phyloP scores from a whole-genome alignment of 2,888 invertebrate genomes.

The Trypoxylon attenuatum region DNA sequence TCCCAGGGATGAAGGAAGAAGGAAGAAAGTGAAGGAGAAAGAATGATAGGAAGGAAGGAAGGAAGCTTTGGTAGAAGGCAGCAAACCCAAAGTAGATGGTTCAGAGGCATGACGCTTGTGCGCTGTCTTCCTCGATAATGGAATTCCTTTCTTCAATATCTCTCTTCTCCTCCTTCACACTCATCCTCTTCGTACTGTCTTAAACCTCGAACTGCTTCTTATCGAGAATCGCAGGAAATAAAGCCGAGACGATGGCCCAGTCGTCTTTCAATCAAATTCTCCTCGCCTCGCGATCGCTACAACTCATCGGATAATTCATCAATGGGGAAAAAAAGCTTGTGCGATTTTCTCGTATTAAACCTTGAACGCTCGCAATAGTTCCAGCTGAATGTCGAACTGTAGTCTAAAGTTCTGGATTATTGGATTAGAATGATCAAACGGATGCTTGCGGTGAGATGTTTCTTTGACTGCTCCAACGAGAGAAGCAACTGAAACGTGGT shows the following conservation, averaged over 20 bases:
- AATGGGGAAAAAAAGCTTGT: too few relatives aligned
- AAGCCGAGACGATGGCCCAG: slow-evolving; percentile 28
- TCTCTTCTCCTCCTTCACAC: slow-evolving; percentile 27
- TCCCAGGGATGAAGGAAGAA: slow-evolving; percentile 28
- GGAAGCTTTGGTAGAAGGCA: slow-evolving; percentile 35
- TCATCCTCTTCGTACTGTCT: neutral
- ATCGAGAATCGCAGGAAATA: slow-evolving; percentile 38
- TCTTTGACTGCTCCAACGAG: too few relatives aligned
- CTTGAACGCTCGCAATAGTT: too few relatives aligned
- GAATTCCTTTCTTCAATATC: slow-evolving; percentile 59
- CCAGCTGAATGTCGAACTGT: too few relatives aligned
- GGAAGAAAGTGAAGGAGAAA: slow-evolving; percentile 34
- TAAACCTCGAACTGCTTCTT: slow-evolving; percentile 18
- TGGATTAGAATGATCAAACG: too few relatives aligned
- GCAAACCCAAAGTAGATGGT: slow-evolving; percentile 10
- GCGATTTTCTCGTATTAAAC: too few relatives aligned
- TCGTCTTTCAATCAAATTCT: slow-evolving; percentile 40
- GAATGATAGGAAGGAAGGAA: too few relatives aligned
- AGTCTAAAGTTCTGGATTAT: too few relatives aligned
- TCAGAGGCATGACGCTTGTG: slow-evolving; percentile 23
- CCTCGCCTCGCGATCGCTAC: too few relatives aligned
- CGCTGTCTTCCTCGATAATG: slow-evolving; percentile 53
- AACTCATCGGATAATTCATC: too few relatives aligned
- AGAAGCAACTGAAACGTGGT: too few relatives aligned
- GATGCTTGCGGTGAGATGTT: too few relatives aligned